Percentiles rank a stretch among this genome's conserved stretches.
phyloP scores from a whole-genome alignment of 2,113 vertebrate genomes.

The Henicopernis longicauda region DNA sequence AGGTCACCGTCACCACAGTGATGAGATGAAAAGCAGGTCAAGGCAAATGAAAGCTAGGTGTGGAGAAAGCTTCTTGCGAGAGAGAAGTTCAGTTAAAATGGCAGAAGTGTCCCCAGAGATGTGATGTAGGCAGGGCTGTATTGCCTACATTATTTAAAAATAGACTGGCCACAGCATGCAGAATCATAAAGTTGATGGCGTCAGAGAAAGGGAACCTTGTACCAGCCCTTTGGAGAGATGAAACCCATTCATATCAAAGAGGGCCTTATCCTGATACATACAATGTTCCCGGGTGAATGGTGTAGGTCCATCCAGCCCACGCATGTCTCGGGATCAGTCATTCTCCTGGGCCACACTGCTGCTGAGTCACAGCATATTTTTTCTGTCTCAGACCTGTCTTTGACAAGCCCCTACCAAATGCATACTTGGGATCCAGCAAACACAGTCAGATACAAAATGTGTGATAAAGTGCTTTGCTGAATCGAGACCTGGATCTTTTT shows the following conservation, averaged over 20 bases:
- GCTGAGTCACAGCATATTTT: not conserved
- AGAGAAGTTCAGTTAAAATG: not conserved
- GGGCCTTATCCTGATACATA: not conserved
- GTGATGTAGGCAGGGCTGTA: not conserved
- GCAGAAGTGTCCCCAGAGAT: not conserved
- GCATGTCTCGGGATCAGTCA: accelerated
- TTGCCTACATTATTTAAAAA: not conserved
- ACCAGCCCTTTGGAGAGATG: not conserved
- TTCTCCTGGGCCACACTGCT: not conserved
- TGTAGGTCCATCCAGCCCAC: not conserved
- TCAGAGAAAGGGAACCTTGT: not conserved
- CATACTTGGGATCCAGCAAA: not conserved
- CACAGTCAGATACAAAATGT: not conserved
- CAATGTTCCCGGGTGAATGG: not conserved
- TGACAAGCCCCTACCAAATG: not conserved
- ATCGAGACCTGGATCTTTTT: not conserved
- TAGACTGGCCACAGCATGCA: not conserved
- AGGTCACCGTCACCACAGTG: not conserved
- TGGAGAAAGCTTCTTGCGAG: not conserved
- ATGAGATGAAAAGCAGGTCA: not conserved
- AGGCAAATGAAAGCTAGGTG: not conserved
- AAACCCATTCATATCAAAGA: not conserved
- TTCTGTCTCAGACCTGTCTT: not conserved
- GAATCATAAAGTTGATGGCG: not conserved
- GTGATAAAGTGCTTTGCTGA: not conserved